Evolutionary conservation across 2,888 invertebrate genomes (phyloP).

Genomic region (Drosophila buzzatii): DNA sequence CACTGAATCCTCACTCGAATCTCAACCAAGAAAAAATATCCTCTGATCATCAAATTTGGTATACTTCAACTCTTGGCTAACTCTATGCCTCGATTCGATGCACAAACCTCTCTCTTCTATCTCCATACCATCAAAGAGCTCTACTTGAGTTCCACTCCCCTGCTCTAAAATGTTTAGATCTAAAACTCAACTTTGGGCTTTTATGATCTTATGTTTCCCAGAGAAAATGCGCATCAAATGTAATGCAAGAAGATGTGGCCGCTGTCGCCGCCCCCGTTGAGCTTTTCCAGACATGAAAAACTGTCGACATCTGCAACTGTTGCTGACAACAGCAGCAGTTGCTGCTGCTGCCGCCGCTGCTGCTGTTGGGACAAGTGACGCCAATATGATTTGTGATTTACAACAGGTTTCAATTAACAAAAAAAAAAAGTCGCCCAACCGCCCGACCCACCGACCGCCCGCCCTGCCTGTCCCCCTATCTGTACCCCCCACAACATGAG

Average conservation of each 20-base stretch:
- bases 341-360: constrained; percentile 29
- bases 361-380: constrained; percentile 50
- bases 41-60: background rate
- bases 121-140: background rate
- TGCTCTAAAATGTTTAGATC: background rate
- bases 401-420: constrained; percentile 80
- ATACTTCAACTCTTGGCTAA: background rate
- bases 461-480: background rate
- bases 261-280: constrained; percentile 18
- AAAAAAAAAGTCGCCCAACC: constrained; percentile 35
- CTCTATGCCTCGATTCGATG: background rate
- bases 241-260: constrained; percentile 32
- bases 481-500: constrained; percentile 20
- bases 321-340: constrained; percentile 33
- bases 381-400: constrained; percentile 78
- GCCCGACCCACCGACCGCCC: constrained; percentile 14
- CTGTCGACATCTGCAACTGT: constrained; percentile 65
- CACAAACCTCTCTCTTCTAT: background rate
- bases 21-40: background rate
- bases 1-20: background rate
- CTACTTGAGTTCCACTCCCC: background rate
- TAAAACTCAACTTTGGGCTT: constrained; percentile 5
- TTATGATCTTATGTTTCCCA: constrained; percentile 25
- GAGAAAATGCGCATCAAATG: constrained; percentile 30
- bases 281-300: constrained; percentile 63